Conservation (phyloP, 1,140 invertebrate genomes). For the Hyles euphorbiae region DNA sequence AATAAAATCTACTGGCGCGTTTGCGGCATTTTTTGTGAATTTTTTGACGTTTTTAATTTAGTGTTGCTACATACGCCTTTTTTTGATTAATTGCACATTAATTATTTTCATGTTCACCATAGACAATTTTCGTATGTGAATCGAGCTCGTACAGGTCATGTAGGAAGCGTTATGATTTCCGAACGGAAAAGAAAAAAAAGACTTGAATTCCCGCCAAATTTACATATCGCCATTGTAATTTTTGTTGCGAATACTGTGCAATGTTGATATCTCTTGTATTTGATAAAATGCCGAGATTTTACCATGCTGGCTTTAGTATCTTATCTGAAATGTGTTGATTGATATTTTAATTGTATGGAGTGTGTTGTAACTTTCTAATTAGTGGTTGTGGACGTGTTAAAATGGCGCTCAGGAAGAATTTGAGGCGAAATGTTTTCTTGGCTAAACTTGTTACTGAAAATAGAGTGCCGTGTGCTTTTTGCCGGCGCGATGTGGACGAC, state of each 20-base stretch:
- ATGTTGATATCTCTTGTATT: too few relatives aligned
- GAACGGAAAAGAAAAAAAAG: constrained; percentile 4
- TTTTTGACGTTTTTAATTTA: constrained; percentile 70
- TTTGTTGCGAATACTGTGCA: background rate
- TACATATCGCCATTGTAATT: constrained; percentile 4
- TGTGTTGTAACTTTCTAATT: too few relatives aligned
- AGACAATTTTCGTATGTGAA: constrained; percentile 37
- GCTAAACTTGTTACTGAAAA: constrained; percentile 46
- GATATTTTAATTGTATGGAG: too few relatives aligned
- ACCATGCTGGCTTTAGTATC: too few relatives aligned
- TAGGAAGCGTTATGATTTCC: background rate
- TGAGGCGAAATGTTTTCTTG: constrained; percentile 24
- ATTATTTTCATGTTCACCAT: constrained; percentile 58
- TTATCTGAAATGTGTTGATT: too few relatives aligned
- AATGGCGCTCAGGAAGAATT: constrained; percentile 28
- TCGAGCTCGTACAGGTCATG: background rate
- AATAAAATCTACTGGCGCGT: constrained; percentile 60
- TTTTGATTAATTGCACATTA: constrained; percentile 66
- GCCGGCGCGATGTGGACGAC: constrained; percentile 45
- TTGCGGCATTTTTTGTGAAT: constrained; percentile 58
- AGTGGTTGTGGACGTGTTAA: constrained; percentile 1
- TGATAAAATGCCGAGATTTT: too few relatives aligned
- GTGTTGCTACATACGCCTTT: constrained; percentile 47
- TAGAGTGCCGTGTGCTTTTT: constrained; percentile 50
- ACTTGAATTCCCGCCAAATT: constrained; percentile 8